A percentile compares a stretch with the other conserved stretches of the same genome.
phyloP scores from a whole-genome alignment of 2,797 vertebrate genomes.

The Spinibarbus caldwelli region DNA sequence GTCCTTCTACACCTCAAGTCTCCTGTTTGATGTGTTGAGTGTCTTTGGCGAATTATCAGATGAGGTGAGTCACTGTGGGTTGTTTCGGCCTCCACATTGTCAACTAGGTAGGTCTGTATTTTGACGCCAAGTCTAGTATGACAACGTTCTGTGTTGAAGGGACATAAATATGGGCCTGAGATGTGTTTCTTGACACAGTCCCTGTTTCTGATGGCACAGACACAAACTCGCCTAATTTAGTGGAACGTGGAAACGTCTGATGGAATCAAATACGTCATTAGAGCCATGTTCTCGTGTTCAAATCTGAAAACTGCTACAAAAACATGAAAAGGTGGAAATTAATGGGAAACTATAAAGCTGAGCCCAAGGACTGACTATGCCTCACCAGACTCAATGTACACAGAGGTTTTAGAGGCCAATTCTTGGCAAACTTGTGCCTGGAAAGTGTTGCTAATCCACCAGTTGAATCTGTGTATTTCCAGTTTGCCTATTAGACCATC shows the following conservation, averaged over 20 bases:
- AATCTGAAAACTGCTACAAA: slow-evolving; percentile 36
- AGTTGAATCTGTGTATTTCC: slow-evolving; percentile 42
- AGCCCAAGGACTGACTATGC: slow-evolving; percentile 20
- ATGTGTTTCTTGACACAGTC: slow-evolving; percentile 36
- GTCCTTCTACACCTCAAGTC: slow-evolving; percentile 96
- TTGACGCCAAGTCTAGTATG: slow-evolving; percentile 8
- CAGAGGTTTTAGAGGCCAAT: slow-evolving; percentile 29
- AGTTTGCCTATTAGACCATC: slow-evolving; percentile 53
- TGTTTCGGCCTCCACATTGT: not conserved
- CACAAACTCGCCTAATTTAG: slow-evolving; percentile 21
- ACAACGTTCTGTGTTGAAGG: slow-evolving; percentile 30
- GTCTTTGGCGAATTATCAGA: slow-evolving; percentile 96
- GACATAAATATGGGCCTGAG: slow-evolving; percentile 10
- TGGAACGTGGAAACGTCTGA: slow-evolving; percentile 40
- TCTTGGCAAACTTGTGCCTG: slow-evolving; percentile 39
- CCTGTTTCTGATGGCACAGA: slow-evolving; percentile 44
- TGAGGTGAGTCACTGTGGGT: slow-evolving; percentile 80
- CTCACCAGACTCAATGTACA: slow-evolving; percentile 50
- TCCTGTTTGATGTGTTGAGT: slow-evolving; percentile 90
- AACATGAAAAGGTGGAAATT: slow-evolving; percentile 43
- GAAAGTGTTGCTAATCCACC: slow-evolving; percentile 55
- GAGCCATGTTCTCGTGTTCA: slow-evolving; percentile 11
- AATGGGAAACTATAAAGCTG: slow-evolving; percentile 29
- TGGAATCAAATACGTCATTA: slow-evolving; percentile 38
- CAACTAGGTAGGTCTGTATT: not conserved